Conservation (phyloP, 2,113 vertebrate genomes). For the Burhinus oedicnemus region DNA sequence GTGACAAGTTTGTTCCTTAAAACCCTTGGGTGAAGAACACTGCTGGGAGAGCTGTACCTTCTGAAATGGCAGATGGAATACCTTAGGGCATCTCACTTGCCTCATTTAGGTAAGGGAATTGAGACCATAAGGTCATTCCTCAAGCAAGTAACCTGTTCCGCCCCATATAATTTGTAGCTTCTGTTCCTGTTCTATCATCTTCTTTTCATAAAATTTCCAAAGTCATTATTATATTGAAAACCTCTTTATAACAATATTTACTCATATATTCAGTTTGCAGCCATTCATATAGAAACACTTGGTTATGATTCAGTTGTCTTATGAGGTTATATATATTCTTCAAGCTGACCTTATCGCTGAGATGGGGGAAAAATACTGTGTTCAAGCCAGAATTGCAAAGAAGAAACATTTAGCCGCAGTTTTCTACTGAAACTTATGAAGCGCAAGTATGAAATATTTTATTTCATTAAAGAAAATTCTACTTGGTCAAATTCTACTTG, state of each 20-base stretch:
- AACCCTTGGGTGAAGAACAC: background rate
- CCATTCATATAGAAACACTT: background rate
- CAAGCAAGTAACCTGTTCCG: background rate
- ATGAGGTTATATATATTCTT: background rate
- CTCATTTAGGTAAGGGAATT: background rate
- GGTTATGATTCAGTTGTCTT: background rate
- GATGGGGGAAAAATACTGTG: background rate
- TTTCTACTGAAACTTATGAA: background rate
- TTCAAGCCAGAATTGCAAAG: background rate
- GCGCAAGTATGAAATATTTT: background rate
- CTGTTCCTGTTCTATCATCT: background rate
- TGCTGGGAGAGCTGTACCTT: background rate
- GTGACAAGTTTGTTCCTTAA: background rate
- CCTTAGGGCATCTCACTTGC: background rate
- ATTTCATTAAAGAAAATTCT: background rate
- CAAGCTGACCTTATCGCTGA: background rate
- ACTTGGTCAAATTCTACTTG: background rate
- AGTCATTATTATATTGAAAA: background rate
- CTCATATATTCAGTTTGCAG: background rate
- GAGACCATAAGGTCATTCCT: background rate
- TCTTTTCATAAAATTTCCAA: background rate
- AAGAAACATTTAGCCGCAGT: background rate
- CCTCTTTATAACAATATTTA: background rate
- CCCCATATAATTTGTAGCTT: background rate
- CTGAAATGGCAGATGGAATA: background rate